Base-by-base conservation (phyloP, 2,888 invertebrate species). In the Lycia hirtaria region DNA sequence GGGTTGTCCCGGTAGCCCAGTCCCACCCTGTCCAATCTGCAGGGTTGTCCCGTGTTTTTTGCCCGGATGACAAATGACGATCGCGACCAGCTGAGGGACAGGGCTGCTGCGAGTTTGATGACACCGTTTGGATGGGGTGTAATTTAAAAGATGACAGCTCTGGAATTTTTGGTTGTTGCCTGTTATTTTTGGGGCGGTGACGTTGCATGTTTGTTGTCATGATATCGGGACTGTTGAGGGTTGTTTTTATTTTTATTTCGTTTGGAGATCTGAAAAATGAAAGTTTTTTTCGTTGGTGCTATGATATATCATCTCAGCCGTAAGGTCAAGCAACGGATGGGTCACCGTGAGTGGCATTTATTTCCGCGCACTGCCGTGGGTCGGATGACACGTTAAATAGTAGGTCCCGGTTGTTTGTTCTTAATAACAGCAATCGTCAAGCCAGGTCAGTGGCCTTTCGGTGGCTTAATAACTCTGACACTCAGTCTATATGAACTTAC, bases 21-120 rank as follows among this genome's bases (percentile, higher is more conserved):
- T 41, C 41, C 15, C 41, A 17, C 20, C 47, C 41, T 17, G 47
- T 26, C 44, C 45, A 33, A 56, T 56, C 51, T 51, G 45, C 40
- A 38, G 56, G 44, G 57, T 14, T 53, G 37, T 37, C 52, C 54
- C 52, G 48, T 47, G 47, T 47, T 47, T 41, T 73, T 73, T 76
- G 71, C 68, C 55, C 51, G 72, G 68, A 80, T 81, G 81, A 81
- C 79, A 76, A 81, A 81, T 78, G 78, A 72, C 75, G 65, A 73
- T 71, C 68, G 70, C 70, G 69, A 68, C 67, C 71, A 72, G 67
- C 76, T 78, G 79, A 80, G 74, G 72, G 75, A 69, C 71, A 65
- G 64, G 65, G 69, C 62, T 79, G 78, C 74, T 76, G 71, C 74
- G 71, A 78, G 78, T 80, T 80, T 80, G 80, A 80, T 81, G 78